phyloP scores from a whole-genome alignment of 2,888 invertebrate genomes.

The Leptopilina drosophilae region DNA sequence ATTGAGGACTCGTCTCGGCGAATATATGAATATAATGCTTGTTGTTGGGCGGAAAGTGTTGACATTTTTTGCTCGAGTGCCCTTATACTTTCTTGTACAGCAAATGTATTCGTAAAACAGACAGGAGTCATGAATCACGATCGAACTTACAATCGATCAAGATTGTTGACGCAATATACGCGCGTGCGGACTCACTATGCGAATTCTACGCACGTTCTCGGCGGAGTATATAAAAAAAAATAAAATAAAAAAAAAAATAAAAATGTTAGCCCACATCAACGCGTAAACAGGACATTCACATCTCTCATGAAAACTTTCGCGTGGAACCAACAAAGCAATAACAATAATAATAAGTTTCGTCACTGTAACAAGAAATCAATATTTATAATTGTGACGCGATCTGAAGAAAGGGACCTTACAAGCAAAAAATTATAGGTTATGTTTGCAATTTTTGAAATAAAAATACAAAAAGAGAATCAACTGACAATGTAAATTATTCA shows the following conservation, averaged over 20 bases:
- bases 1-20: slow-evolving; percentile 1
- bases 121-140: slow-evolving; percentile 30
- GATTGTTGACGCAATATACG: slow-evolving; percentile 14
- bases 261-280: background rate
- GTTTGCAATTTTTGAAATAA: too few relatives aligned
- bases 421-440: too few relatives aligned
- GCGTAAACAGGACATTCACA: slow-evolving; percentile 26
- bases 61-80: background rate
- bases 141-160: slow-evolving; percentile 33
- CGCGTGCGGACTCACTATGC: slow-evolving; percentile 16
- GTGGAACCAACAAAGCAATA: background rate
- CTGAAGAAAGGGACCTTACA: too few relatives aligned
- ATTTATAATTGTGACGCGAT: background rate
- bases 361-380: background rate
- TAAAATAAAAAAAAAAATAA: too few relatives aligned
- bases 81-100: background rate
- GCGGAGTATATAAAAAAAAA: background rate
- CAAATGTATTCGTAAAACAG: slow-evolving; percentile 9
- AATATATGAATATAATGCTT: background rate
- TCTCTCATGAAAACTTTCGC: slow-evolving; percentile 18
- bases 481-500: too few relatives aligned
- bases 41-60: background rate
- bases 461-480: too few relatives aligned
- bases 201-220: slow-evolving; percentile 16
- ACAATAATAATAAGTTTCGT: slow-evolving; percentile 4